Evolutionary conservation across 2,113 vertebrate genomes (phyloP).

Genomic region (Nothobranchius furzeri): DNA sequence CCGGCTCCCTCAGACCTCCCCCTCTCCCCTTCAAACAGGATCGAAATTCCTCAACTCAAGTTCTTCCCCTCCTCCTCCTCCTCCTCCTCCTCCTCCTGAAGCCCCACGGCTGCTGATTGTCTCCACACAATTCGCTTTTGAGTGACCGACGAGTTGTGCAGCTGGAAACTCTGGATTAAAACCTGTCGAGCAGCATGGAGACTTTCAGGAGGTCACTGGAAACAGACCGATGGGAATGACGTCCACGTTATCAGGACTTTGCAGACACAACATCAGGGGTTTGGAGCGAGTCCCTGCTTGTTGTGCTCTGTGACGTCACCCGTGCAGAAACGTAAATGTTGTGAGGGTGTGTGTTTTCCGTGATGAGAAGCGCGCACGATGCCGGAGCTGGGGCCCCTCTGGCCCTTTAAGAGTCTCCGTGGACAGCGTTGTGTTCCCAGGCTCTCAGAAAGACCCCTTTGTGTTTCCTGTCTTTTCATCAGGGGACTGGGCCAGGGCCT

Average conservation of each 20-base stretch:
- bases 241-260: too few species aligned
- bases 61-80: slow-evolving; percentile 55
- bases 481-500: slow-evolving; percentile 68
- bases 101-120: slow-evolving; percentile 57
- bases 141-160: slow-evolving; percentile 33
- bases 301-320: slow-evolving; percentile 5
- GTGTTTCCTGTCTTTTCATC: slow-evolving; percentile 75
- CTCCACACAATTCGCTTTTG: slow-evolving; percentile 62
- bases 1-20: slow-evolving; percentile 49
- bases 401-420: slow-evolving; percentile 69
- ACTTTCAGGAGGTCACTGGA: too few species aligned
- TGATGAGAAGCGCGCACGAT: slow-evolving; percentile 43
- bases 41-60: slow-evolving; percentile 79
- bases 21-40: slow-evolving; percentile 57
- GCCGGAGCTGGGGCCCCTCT: slow-evolving; percentile 30
- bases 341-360: neutral
- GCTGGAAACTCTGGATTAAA: too few species aligned
- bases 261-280: too few species aligned
- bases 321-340: slow-evolving; percentile 16
- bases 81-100: slow-evolving; percentile 35
- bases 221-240: too few species aligned
- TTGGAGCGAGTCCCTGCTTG: too few species aligned
- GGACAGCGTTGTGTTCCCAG: slow-evolving; percentile 78
- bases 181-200: too few species aligned
- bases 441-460: slow-evolving; percentile 82